phyloP scores from a whole-genome alignment of 2,797 vertebrate species.

The Poeciliopsis infans region DNA sequence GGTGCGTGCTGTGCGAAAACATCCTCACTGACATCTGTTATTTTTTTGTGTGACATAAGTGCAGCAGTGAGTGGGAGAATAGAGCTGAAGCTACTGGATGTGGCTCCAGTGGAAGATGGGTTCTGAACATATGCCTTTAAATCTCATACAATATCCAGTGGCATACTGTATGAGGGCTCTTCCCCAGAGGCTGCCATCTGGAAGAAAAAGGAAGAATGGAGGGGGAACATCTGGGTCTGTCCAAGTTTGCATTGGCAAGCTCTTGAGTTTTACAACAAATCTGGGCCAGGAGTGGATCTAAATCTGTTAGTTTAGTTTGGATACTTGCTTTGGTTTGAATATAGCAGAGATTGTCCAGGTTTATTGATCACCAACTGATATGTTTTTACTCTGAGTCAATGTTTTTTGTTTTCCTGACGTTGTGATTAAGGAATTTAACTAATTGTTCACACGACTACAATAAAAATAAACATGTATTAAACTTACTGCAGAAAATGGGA shows the following conservation, averaged over 20 bases:
- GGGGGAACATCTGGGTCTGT: constrained; percentile 74
- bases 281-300: constrained; percentile 41
- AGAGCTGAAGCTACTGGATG: neutral
- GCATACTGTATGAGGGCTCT: constrained; percentile 51
- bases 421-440: neutral
- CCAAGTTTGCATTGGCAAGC: constrained; percentile 51
- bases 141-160: constrained; percentile 21
- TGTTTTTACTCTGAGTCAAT: neutral
- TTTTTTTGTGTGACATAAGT: neutral
- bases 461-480: neutral
- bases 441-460: neutral
- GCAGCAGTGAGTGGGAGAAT: neutral
- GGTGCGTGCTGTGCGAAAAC: constrained; percentile 3
- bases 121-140: constrained; percentile 35
- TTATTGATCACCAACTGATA: neutral
- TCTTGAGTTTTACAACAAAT: constrained; percentile 50
- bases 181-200: constrained; percentile 69
- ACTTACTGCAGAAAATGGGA: neutral
- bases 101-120: constrained; percentile 32
- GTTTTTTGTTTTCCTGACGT: neutral
- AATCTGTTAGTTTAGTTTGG: constrained; percentile 30
- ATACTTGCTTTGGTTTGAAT: too few relatives aligned
- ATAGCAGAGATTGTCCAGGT: neutral
- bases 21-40: constrained; percentile 5
- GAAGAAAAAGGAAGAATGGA: constrained; percentile 50